Evolutionary conservation across 2,797 vertebrate genomes (phyloP).

Genomic region (Chelonia mydas): DNA sequence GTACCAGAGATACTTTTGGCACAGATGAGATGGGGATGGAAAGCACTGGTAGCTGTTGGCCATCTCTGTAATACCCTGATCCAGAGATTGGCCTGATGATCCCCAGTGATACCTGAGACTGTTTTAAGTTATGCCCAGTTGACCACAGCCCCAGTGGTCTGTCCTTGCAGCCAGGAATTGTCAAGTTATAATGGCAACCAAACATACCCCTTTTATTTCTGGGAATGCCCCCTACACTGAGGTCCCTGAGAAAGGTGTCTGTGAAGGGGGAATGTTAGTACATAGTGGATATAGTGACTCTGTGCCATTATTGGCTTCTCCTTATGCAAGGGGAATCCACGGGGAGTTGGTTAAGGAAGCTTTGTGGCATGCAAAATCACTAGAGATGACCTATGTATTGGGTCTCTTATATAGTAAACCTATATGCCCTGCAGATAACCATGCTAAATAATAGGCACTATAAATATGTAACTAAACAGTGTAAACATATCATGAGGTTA

Average conservation of each 20-base stretch:
- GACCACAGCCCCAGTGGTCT: background rate
- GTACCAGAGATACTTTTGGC: background rate
- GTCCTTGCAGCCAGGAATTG: background rate
- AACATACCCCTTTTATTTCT: background rate
- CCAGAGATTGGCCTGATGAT: too few relatives aligned
- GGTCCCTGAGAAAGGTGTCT: background rate
- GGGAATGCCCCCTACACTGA: background rate
- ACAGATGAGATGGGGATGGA: background rate
- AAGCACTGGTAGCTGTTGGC: background rate
- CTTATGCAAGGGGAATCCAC: background rate
- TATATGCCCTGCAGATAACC: background rate
- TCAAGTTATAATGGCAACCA: background rate
- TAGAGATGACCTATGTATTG: background rate
- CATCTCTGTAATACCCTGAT: background rate
- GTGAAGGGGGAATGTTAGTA: background rate
- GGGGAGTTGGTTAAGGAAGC: background rate
- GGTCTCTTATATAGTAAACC: background rate
- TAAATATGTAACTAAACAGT: background rate
- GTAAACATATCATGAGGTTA: background rate
- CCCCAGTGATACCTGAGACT: too few relatives aligned
- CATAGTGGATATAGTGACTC: background rate
- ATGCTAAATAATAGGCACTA: background rate
- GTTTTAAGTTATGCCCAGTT: fast-evolving
- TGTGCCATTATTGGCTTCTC: background rate
- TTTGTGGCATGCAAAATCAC: background rate